A percentile compares a stretch with the other conserved stretches of the same genome.
Conservation (phyloP, 2,888 invertebrate species). For the Strigamia transsilvanica region DNA sequence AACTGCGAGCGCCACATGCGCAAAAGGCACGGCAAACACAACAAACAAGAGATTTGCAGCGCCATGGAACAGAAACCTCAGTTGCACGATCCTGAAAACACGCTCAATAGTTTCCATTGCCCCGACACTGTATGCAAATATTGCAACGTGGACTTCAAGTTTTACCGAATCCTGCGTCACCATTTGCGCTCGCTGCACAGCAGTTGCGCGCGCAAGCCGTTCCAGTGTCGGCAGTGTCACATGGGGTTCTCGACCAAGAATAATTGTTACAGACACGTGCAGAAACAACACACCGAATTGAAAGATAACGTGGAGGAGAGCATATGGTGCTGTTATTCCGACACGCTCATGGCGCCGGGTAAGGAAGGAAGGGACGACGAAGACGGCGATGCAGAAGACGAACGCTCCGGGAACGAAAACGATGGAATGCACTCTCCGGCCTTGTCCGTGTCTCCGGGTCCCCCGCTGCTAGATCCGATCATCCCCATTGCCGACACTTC, state of each 20-base stretch:
- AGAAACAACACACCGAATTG: conserved; percentile 63
- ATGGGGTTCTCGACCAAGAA: conserved; percentile 64
- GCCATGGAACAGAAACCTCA: conserved; percentile 68
- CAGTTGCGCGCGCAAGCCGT: conserved; percentile 63
- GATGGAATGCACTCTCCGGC: conserved; percentile 15
- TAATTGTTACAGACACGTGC: conserved; percentile 64
- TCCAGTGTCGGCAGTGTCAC: conserved; percentile 63
- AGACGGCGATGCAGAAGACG: not conserved
- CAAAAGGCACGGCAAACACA: conserved; percentile 86
- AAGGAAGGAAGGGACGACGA: conserved; percentile 1
- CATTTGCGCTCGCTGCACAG: conserved; percentile 64
- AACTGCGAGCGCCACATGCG: conserved; percentile 95
- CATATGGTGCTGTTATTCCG: conserved; percentile 50
- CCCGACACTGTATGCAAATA: conserved; percentile 65
- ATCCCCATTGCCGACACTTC: conserved; percentile 78
- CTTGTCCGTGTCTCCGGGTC: conserved; percentile 52
- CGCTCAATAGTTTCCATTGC: conserved; percentile 59
- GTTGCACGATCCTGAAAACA: conserved; percentile 56
- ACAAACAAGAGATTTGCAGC: conserved; percentile 86
- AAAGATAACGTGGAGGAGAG: conserved; percentile 57
- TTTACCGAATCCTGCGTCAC: conserved; percentile 64
- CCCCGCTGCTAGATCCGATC: conserved; percentile 51
- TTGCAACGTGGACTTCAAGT: conserved; percentile 65
- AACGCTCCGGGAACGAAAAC: not conserved
- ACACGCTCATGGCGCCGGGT: not conserved